Conservation (phyloP, 2,113 vertebrate species). For the Oreochromis aureus region DNA sequence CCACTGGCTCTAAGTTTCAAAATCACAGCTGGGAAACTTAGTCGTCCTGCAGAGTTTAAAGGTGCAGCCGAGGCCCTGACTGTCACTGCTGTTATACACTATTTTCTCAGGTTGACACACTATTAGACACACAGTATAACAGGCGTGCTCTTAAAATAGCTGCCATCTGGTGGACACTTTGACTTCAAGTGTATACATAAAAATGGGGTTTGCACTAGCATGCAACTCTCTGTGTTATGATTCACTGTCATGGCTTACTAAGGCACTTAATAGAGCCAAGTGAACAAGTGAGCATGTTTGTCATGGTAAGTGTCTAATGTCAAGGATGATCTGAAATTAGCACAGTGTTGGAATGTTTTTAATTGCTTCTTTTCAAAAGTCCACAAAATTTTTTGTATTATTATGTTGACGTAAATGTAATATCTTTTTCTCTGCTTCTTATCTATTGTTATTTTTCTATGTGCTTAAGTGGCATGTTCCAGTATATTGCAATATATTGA, state of each 20-base stretch:
- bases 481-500: background rate
- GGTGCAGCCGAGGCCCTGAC: background rate
- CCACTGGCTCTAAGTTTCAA: conserved; percentile 18
- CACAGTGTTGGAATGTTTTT: background rate
- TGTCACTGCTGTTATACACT: background rate
- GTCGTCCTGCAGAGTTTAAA: conserved; percentile 48
- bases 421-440: background rate
- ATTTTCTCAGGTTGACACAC: background rate
- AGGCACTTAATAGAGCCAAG: background rate
- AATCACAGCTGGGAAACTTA: conserved; percentile 29
- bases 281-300: background rate
- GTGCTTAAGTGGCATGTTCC: background rate
- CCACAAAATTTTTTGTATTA: background rate
- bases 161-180: conserved; percentile 21
- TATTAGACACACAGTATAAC: background rate
- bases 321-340: background rate
- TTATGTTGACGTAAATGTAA: background rate
- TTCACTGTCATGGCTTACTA: background rate
- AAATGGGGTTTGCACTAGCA: background rate
- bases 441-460: background rate
- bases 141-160: background rate
- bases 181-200: background rate
- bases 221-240: background rate
- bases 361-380: background rate
- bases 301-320: background rate